Evolutionary conservation across 2,888 invertebrate species (phyloP).

Genomic region (Frankliniella intonsa): DNA sequence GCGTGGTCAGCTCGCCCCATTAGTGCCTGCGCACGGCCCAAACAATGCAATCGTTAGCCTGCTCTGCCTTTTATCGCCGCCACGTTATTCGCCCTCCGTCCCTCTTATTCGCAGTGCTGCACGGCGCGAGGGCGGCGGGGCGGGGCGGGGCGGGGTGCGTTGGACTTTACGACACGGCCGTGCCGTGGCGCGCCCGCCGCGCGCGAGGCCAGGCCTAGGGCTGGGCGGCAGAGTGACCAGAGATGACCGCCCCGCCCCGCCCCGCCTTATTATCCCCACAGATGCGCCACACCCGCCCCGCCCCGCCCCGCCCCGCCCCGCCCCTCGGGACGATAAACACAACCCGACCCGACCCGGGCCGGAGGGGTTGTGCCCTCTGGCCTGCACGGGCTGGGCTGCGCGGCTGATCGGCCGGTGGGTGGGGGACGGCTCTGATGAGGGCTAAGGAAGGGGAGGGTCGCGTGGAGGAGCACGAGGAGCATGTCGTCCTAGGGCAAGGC

Average conservation of each 20-base stretch:
- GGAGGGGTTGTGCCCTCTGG: not conserved
- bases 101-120: too few species aligned
- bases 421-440: not conserved
- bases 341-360: not conserved
- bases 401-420: not conserved
- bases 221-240: too few species aligned
- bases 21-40: slow-evolving; percentile 15
- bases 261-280: too few species aligned
- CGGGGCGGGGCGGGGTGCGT: too few species aligned
- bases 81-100: too few species aligned
- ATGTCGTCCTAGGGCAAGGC: not conserved
- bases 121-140: too few species aligned
- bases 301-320: not conserved
- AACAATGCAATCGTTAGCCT: slow-evolving; percentile 7
- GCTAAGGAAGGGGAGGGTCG: not conserved
- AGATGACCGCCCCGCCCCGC: too few species aligned
- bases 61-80: not conserved
- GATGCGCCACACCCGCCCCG: too few species aligned
- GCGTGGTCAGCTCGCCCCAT: not conserved
- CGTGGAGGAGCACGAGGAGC: not conserved
- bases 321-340: slow-evolving; percentile 13
- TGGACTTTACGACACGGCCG: too few species aligned
- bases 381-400: not conserved
- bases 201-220: too few species aligned
- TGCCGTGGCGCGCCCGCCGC: too few species aligned